These are phyloP conservation scores for Drosophila lacicola DNA, from an alignment of 2,888 invertebrate species.

Conservation along the genomic window DNA sequence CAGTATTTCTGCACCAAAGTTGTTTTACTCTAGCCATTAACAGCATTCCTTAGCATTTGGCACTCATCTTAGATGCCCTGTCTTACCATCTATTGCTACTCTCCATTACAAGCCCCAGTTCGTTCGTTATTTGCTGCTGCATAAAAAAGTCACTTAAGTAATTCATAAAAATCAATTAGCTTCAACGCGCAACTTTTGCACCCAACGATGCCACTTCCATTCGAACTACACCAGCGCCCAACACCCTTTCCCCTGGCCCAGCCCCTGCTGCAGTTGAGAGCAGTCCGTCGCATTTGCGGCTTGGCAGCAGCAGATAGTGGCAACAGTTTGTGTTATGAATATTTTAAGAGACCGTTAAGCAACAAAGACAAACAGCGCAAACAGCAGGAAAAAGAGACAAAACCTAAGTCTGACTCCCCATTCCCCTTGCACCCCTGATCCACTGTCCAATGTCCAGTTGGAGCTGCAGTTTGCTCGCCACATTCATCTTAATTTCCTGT, in stretches of 20 bases:
- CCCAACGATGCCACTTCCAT: constrained; percentile 25
- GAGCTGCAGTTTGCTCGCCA: constrained; percentile 77
- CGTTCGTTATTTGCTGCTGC: constrained; percentile 6
- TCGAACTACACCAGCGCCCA: neutral
- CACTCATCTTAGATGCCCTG: neutral
- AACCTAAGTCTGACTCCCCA: constrained; percentile 37
- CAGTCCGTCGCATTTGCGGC: constrained; percentile 45
- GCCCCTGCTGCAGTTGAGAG: constrained; percentile 14
- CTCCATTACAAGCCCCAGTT: neutral
- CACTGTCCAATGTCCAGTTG: constrained; percentile 37
- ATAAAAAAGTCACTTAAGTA: constrained; percentile 50
- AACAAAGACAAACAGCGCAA: constrained; percentile 46
- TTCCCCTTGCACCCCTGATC: neutral
- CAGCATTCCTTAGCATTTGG: too few relatives aligned
- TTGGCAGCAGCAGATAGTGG: constrained; percentile 66
- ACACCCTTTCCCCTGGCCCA: neutral
- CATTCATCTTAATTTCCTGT: constrained; percentile 81
- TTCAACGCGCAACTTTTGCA: constrained; percentile 48
- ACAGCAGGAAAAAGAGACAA: constrained; percentile 35
- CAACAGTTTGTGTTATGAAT: constrained; percentile 78
- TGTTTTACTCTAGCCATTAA: too few relatives aligned
- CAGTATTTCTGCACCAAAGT: too few relatives aligned
- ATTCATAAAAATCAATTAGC: constrained; percentile 76
- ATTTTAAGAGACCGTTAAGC: constrained; percentile 68
- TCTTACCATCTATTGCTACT: neutral